Conservation (phyloP, 2,888 invertebrate species). For the Temnothorax rugatulus region DNA sequence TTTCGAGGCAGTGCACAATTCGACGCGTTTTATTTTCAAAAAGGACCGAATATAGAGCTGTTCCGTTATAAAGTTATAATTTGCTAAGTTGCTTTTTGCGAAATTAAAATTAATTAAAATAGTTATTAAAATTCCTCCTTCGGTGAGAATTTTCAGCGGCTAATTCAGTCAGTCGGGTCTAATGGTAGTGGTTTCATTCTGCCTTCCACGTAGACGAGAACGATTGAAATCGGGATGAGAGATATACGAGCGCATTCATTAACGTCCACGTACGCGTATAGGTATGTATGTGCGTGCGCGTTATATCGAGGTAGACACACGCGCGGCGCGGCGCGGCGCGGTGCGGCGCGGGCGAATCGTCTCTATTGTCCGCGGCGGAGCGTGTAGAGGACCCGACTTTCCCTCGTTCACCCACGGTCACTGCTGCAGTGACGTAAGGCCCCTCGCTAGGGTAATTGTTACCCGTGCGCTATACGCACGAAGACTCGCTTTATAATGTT, state of each 20-base stretch:
- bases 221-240: slow-evolving; percentile 47
- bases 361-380: slow-evolving; percentile 83
- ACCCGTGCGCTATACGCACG: slow-evolving; percentile 71
- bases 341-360: slow-evolving; percentile 60
- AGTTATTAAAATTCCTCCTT: background rate
- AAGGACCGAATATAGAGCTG: background rate
- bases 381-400: slow-evolving; percentile 83
- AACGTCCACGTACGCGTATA: slow-evolving; percentile 23
- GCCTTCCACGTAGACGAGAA: slow-evolving; percentile 23
- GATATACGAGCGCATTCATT: slow-evolving; percentile 49
- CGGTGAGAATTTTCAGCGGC: background rate
- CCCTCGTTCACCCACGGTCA: slow-evolving; percentile 85
- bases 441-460: slow-evolving; percentile 80
- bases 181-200: slow-evolving; percentile 36
- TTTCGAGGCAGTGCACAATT: background rate
- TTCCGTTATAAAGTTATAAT: background rate
- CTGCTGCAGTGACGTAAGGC: slow-evolving; percentile 83
- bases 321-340: slow-evolving; percentile 41
- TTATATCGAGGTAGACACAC: slow-evolving; percentile 45
- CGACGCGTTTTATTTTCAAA: background rate
- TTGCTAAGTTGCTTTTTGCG: background rate
- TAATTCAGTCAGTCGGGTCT: slow-evolving; percentile 8
- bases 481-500: slow-evolving; percentile 75
- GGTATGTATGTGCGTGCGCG: slow-evolving; percentile 4
- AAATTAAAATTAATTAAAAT: background rate